A percentile compares a stretch with the other conserved stretches of the same genome.
phyloP scores from a whole-genome alignment of 2,888 invertebrate genomes.

The Lycia hirtaria region DNA sequence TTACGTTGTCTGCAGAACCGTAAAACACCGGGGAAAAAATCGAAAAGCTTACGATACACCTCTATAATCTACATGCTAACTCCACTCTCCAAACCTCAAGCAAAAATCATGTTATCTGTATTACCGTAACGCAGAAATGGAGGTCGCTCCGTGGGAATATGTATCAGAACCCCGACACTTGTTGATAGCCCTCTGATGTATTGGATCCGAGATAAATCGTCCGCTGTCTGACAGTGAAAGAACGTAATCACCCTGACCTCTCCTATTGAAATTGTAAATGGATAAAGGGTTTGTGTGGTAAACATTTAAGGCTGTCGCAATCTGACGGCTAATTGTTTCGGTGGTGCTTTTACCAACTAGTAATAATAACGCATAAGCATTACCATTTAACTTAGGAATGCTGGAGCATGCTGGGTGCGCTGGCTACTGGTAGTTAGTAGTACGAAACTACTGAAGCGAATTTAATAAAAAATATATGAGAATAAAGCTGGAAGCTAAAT shows the following conservation, averaged over 20 bases:
- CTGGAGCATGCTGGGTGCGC: too few species aligned
- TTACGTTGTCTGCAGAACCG: too few species aligned
- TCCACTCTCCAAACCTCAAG: constrained; percentile 1
- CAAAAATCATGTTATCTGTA: constrained; percentile 13
- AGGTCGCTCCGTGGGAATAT: constrained; percentile 24
- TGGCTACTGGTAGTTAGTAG: too few species aligned
- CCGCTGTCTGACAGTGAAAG: constrained; percentile 53
- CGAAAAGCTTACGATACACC: too few species aligned
- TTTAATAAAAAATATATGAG: too few species aligned
- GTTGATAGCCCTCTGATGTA: constrained; percentile 73
- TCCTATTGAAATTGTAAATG: constrained; percentile 38
- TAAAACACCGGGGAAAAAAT: too few species aligned
- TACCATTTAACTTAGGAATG: too few species aligned
- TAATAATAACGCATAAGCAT: too few species aligned
- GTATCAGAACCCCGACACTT: constrained; percentile 66
- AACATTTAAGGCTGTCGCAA: constrained; percentile 29
- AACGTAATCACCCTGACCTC: constrained; percentile 50
- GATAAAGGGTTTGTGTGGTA: constrained; percentile 34
- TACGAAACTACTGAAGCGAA: too few species aligned
- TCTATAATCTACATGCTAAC: too few species aligned
- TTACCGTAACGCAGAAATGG: constrained; percentile 18
- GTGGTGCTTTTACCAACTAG: neutral
- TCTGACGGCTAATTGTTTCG: constrained; percentile 3
- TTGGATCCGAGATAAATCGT: constrained; percentile 62
- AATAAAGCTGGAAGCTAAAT: too few species aligned